Conservation (phyloP, 2,888 invertebrate species). For the Graphium colonna region DNA sequence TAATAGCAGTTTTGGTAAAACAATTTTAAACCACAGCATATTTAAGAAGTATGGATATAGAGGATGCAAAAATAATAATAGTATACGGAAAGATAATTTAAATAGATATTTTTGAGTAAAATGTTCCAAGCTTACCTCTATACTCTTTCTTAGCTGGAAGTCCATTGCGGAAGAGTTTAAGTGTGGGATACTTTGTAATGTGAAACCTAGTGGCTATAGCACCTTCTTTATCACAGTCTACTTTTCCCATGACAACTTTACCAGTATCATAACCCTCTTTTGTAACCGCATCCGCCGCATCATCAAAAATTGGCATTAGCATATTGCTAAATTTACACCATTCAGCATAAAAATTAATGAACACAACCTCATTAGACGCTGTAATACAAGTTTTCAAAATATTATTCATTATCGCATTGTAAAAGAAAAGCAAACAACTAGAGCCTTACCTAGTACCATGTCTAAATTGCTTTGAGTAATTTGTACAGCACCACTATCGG, state of each 20-base stretch:
- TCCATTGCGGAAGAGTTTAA: slow-evolving; percentile 96
- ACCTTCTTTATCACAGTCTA: slow-evolving; percentile 97
- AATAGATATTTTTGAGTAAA: too few relatives aligned
- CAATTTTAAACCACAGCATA: too few relatives aligned
- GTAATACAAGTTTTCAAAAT: slow-evolving; percentile 44
- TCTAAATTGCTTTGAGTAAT: slow-evolving; percentile 91
- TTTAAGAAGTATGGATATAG: too few relatives aligned
- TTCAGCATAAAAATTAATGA: slow-evolving; percentile 99
- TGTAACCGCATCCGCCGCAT: slow-evolving; percentile 92
- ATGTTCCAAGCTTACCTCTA: slow-evolving; percentile 90
- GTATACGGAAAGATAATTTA: too few relatives aligned
- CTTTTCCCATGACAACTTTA: slow-evolving; percentile 95
- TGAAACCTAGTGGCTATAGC: slow-evolving; percentile 94
- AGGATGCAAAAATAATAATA: too few relatives aligned
- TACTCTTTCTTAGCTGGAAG: slow-evolving; percentile 94
- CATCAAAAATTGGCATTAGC: slow-evolving; percentile 97
- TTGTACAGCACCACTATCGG: slow-evolving; percentile 90
- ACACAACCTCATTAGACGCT: slow-evolving; percentile 97
- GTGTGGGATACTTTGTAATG: slow-evolving; percentile 98
- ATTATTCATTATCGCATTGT: slow-evolving; percentile 3
- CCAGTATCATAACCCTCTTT: slow-evolving; percentile 89
- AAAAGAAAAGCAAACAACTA: slow-evolving; percentile 18
- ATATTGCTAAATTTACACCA: slow-evolving; percentile 99
- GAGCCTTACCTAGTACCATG: slow-evolving; percentile 87
- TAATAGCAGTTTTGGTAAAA: too few relatives aligned